Evolutionary conservation across 1,140 invertebrate species (phyloP).

Genomic region (Nautilus pompilius): DNA sequence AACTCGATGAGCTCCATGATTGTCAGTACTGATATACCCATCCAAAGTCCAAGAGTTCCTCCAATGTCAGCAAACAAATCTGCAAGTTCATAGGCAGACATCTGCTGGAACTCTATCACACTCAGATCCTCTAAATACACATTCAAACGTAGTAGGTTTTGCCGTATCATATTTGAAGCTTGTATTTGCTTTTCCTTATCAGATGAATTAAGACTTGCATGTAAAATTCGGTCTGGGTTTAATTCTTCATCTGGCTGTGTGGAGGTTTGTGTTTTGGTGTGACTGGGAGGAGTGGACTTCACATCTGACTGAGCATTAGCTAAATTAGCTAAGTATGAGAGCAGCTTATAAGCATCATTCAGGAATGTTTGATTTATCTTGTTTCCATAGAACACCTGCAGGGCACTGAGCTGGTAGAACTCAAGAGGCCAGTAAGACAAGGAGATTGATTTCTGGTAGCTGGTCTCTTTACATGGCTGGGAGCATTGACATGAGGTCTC

Average conservation of each 20-base stretch:
- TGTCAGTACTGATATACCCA: slow-evolving; percentile 49
- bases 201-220: not conserved
- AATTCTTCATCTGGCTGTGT: not conserved
- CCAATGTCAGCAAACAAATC: slow-evolving; percentile 50
- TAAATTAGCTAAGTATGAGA: not conserved
- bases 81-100: slow-evolving; percentile 42
- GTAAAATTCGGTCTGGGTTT: too few relatives aligned
- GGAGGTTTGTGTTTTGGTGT: not conserved
- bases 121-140: slow-evolving; percentile 47
- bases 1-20: slow-evolving; percentile 49
- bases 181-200: slow-evolving; percentile 27
- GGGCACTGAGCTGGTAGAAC: slow-evolving; percentile 40
- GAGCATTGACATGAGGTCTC: slow-evolving; percentile 39
- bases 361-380: slow-evolving; percentile 28
- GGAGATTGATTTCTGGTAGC: slow-evolving; percentile 45
- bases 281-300: not conserved
- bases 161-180: slow-evolving; percentile 40
- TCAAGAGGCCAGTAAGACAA: slow-evolving; percentile 50
- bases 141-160: slow-evolving; percentile 46
- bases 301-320: not conserved
- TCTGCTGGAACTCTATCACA: slow-evolving; percentile 45
- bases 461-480: slow-evolving; percentile 44
- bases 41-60: slow-evolving; percentile 48
- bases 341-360: slow-evolving; percentile 28
- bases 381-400: slow-evolving; percentile 28